Base-by-base conservation (phyloP, 2,888 invertebrate genomes). In the Diarsia brunnea region DNA sequence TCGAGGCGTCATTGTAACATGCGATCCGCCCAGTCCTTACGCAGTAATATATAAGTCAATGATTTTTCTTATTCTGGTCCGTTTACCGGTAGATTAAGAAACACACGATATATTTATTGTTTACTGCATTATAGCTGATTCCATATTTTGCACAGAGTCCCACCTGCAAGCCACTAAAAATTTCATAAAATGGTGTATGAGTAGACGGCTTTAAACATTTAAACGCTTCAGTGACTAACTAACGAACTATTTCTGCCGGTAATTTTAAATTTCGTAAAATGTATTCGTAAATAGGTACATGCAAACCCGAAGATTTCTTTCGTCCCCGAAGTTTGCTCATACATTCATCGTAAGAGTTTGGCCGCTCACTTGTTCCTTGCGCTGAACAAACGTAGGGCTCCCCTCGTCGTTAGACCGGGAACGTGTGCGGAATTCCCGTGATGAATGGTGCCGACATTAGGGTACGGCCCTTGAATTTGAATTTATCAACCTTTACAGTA, bases 361-460 rank as follows among this genome's bases (percentile, higher is more conserved):
- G 31, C 14, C 61, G 80, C 31, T 77, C 82, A 81, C 78, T 85
- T 82, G 82, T 88, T 81, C 75, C 79, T 74, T 69, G 79, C 76
- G 55, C 80, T 65, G 69, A 55, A 55, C 60, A 49, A 65, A 74
- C 79, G 64, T 74, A 70, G 64, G 69, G 69, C 16, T 75, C 70
- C 80, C 88, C 85, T 82, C 79, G 81, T 88, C 88, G 89, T 88
- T 88, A 88, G 87, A 81, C 82, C 63, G 64, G 78, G 76, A 68
- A 88, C 90, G 89, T 90, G 89, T 82, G 69, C 66, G 61, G 86
- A 89, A 88, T 89, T 85, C 80, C 75, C 68, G 75, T 81, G 82
- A 88, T 85, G 81, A 84, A 84, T 84, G 82, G 73, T 69, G 78
- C 78, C 78, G 73, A 78, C 82, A 86, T 79, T 82, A 82, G 75